Conservation (phyloP, 1,140 invertebrate genomes). For the Helicorthomorpha holstii region DNA sequence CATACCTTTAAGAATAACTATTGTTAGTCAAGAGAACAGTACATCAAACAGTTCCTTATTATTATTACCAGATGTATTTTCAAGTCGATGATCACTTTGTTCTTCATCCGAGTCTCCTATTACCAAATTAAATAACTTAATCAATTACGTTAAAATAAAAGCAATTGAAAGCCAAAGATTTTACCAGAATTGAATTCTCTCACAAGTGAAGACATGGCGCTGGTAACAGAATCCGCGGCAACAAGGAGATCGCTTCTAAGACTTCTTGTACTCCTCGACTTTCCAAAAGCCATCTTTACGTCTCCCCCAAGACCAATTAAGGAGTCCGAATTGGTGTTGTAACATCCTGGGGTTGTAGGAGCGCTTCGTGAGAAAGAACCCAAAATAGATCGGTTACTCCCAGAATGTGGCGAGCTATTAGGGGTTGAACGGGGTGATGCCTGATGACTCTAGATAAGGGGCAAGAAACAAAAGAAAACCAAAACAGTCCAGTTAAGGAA, state of each 20-base stretch:
- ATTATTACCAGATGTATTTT: too few relatives aligned
- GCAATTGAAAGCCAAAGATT: too few relatives aligned
- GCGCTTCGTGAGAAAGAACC: conserved; percentile 37
- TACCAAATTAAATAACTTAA: too few relatives aligned
- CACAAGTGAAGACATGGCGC: conserved; percentile 89
- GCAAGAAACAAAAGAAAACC: not conserved
- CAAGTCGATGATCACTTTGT: too few relatives aligned
- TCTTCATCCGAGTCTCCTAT: too few relatives aligned
- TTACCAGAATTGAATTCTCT: conserved; percentile 76
- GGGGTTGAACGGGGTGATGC: conserved; percentile 73
- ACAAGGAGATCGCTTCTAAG: conserved; percentile 68
- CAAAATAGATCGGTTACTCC: conserved; percentile 58
- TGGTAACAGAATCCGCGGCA: conserved; percentile 86
- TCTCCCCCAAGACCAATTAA: conserved; percentile 30
- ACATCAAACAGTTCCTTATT: too few relatives aligned
- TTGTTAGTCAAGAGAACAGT: too few relatives aligned
- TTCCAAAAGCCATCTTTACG: conserved; percentile 23
- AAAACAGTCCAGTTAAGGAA: too few relatives aligned
- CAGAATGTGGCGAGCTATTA: conserved; percentile 71
- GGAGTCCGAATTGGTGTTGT: conserved; percentile 18
- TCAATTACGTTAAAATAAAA: too few relatives aligned
- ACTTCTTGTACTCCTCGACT: conserved; percentile 33
- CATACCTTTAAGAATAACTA: too few relatives aligned
- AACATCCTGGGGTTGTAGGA: conserved; percentile 45
- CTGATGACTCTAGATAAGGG: conserved; percentile 36